A percentile compares a stretch with the other conserved stretches of the same genome.
phyloP scores from a whole-genome alignment of 2,888 invertebrate species.

The Teleiodes luculella region DNA sequence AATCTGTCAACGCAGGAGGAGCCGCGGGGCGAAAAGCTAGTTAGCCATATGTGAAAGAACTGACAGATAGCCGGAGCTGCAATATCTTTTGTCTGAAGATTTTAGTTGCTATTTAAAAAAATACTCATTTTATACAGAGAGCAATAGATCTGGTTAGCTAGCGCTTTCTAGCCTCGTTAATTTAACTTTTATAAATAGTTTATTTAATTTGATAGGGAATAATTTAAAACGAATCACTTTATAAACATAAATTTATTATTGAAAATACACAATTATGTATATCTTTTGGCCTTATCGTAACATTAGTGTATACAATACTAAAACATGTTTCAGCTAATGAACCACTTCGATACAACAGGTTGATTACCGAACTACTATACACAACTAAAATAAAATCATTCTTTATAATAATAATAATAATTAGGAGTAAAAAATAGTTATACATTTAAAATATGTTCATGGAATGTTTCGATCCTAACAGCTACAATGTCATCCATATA shows the following conservation, averaged over 20 bases:
- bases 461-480: conserved; percentile 60
- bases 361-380: conserved; percentile 53
- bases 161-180: no score
- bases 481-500: conserved; percentile 65
- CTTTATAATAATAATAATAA: no score
- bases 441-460: conserved; percentile 45
- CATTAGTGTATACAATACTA: conserved; percentile 71
- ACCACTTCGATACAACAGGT: conserved; percentile 72
- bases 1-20: no score
- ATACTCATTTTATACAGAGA: no score
- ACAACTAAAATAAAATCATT: conserved; percentile 43
- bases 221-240: conserved; percentile 6
- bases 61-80: no score
- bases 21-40: no score
- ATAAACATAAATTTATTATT: conserved; percentile 68
- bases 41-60: no score
- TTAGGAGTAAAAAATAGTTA: conserved; percentile 26
- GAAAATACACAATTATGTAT: conserved; percentile 76
- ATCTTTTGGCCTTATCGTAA: conserved; percentile 74
- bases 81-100: no score
- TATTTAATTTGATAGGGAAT: no score
- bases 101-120: no score
- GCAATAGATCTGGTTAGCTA: no score
- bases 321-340: conserved; percentile 62
- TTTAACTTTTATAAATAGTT: no score